phyloP scores from a whole-genome alignment of 2,888 invertebrate species.

The Lissocephala sabroskyi region DNA sequence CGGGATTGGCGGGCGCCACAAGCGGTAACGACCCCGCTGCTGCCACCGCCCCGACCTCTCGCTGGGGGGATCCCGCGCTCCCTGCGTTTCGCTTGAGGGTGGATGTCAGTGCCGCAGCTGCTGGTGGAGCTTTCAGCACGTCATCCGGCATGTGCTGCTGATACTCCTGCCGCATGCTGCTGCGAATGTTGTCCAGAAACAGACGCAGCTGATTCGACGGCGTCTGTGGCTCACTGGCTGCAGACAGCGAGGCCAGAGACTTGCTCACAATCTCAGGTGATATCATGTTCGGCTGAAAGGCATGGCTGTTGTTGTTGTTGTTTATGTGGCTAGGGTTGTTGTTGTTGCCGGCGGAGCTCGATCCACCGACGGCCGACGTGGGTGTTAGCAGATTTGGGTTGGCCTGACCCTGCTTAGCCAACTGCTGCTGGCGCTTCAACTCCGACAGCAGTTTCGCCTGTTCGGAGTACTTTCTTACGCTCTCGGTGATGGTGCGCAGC shows the following conservation, averaged over 20 bases:
- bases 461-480: conserved; percentile 72
- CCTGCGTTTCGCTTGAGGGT: conserved; percentile 31
- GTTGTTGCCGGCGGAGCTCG: conserved; percentile 10
- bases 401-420: conserved; percentile 55
- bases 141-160: conserved; percentile 69
- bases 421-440: conserved; percentile 69
- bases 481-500: conserved; percentile 70
- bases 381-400: conserved; percentile 47
- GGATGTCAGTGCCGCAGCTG: conserved; percentile 4
- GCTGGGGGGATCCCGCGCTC: conserved; percentile 1
- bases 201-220: conserved; percentile 70
- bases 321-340: conserved; percentile 17
- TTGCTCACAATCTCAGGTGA: conserved; percentile 70
- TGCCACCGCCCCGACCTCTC: background rate
- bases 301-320: conserved; percentile 24
- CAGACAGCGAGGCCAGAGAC: conserved; percentile 64
- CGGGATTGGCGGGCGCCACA: conserved; percentile 25
- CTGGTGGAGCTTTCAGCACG: conserved; percentile 45
- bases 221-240: conserved; percentile 64
- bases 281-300: conserved; percentile 66
- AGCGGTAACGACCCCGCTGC: no score
- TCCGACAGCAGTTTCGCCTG: conserved; percentile 71
- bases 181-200: conserved; percentile 71
- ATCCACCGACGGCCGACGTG: background rate
- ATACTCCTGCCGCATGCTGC: conserved; percentile 70